These are phyloP conservation scores for Antheraea yamamai DNA, from an alignment of 2,888 invertebrate genomes.

Conservation along the genomic window DNA sequence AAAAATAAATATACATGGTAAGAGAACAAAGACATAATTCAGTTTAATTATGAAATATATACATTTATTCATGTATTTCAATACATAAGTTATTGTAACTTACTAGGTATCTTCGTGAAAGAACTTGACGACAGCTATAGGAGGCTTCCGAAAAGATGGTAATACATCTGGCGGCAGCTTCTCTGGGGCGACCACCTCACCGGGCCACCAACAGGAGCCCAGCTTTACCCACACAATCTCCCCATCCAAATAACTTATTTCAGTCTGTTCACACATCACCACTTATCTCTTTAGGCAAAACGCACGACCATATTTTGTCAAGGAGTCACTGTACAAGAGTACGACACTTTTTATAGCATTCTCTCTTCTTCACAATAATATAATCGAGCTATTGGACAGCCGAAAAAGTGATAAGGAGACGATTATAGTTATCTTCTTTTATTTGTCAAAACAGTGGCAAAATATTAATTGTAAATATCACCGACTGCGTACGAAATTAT, in stretches of 20 bases:
- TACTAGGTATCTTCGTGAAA: slow-evolving; percentile 93
- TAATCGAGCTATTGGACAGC: not conserved
- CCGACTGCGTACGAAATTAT: slow-evolving; percentile 79
- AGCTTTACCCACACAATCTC: slow-evolving; percentile 94
- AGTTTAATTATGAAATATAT: slow-evolving; percentile 2
- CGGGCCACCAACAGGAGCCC: slow-evolving; percentile 93
- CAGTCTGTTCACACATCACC: slow-evolving; percentile 87
- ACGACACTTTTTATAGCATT: slow-evolving; percentile 63
- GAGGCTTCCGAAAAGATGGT: slow-evolving; percentile 84
- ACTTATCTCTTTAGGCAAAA: slow-evolving; percentile 68
- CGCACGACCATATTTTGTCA: slow-evolving; percentile 78
- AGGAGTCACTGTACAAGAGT: slow-evolving; percentile 64
- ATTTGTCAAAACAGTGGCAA: slow-evolving; percentile 77
- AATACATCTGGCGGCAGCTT: slow-evolving; percentile 86
- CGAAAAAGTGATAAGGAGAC: slow-evolving; percentile 9
- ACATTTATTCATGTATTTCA: slow-evolving; percentile 1
- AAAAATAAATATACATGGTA: slow-evolving; percentile 31
- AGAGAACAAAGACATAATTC: slow-evolving; percentile 34
- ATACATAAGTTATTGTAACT: slow-evolving; percentile 60
- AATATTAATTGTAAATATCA: slow-evolving; percentile 79
- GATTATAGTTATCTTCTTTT: slow-evolving; percentile 41
- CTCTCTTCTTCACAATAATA: slow-evolving; percentile 37
- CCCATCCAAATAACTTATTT: slow-evolving; percentile 85
- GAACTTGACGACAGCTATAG: slow-evolving; percentile 92
- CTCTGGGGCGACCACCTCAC: slow-evolving; percentile 85